Percentiles rank a stretch among this genome's conserved stretches.
Evolutionary conservation across 2,888 invertebrate genomes (phyloP).

Genomic region (Gymnoscelis rufifasciata): DNA sequence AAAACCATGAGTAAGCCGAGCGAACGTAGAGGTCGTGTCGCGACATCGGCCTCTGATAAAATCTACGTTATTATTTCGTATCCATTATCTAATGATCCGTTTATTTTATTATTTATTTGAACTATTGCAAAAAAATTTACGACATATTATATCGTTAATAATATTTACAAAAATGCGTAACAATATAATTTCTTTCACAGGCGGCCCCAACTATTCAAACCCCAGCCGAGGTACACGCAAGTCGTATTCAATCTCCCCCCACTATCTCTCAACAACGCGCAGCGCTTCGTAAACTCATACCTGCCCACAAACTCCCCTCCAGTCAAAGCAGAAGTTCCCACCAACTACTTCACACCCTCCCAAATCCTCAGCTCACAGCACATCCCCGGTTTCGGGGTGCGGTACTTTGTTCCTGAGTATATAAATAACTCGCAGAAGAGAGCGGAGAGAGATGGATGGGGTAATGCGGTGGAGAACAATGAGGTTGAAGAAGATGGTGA

Average conservation of each 20-base stretch:
- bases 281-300: constrained; percentile 67
- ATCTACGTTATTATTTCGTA: no score
- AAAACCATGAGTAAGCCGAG: no score
- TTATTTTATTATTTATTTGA: no score
- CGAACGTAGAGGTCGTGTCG: no score
- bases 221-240: constrained; percentile 65
- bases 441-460: constrained; percentile 22
- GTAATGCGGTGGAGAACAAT: constrained; percentile 57
- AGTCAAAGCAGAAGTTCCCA: constrained; percentile 36
- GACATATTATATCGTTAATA: no score
- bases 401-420: constrained; percentile 62
- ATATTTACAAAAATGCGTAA: background rate
- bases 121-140: no score
- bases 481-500: constrained; percentile 40
- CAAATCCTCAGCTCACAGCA: constrained; percentile 61
- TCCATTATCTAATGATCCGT: no score
- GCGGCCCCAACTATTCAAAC: constrained; percentile 63
- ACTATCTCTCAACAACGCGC: constrained; percentile 53
- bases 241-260: constrained; percentile 46
- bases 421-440: constrained; percentile 38
- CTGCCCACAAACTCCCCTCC: constrained; percentile 43
- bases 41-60: no score
- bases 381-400: constrained; percentile 61
- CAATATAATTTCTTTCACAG: constrained; percentile 41
- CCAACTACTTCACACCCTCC: constrained; percentile 49